Conservation (phyloP, 2,113 vertebrate genomes). For the Lates calcarifer region DNA sequence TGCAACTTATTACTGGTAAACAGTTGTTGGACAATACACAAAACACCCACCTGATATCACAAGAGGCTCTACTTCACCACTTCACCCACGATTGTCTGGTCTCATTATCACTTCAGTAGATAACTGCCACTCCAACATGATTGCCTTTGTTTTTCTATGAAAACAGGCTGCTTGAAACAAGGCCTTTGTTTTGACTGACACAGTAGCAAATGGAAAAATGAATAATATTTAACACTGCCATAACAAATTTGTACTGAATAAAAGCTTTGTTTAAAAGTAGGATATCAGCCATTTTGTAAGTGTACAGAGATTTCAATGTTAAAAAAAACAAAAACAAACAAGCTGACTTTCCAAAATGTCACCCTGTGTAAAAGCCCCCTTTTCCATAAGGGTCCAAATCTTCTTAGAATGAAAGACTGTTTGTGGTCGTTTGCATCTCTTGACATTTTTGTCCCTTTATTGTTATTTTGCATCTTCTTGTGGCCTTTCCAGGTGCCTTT, state of each 20-base stretch:
- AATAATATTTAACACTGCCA: neutral
- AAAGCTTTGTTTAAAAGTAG: neutral
- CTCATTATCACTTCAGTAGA: slow-evolving; percentile 19
- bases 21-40: slow-evolving; percentile 38
- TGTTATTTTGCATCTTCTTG: too few relatives aligned
- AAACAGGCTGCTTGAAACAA: slow-evolving; percentile 8
- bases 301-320: neutral
- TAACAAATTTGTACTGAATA: neutral
- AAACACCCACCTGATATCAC: slow-evolving; percentile 49
- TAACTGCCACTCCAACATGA: slow-evolving; percentile 20
- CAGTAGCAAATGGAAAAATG: neutral
- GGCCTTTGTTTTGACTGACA: neutral
- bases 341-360: neutral
- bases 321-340: neutral
- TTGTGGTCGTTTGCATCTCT: too few relatives aligned
- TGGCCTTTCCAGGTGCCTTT: too few relatives aligned
- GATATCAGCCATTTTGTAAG: neutral
- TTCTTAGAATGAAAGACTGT: too few relatives aligned
- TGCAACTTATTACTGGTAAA: neutral
- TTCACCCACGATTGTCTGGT: slow-evolving; percentile 48
- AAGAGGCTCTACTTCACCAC: slow-evolving; percentile 53
- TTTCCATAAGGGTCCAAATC: too few relatives aligned
- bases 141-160: slow-evolving; percentile 35
- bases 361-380: neutral
- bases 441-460: too few relatives aligned